Evolutionary conservation across 2,113 vertebrate genomes (phyloP).

Genomic region (Mirounga angustirostris): DNA sequence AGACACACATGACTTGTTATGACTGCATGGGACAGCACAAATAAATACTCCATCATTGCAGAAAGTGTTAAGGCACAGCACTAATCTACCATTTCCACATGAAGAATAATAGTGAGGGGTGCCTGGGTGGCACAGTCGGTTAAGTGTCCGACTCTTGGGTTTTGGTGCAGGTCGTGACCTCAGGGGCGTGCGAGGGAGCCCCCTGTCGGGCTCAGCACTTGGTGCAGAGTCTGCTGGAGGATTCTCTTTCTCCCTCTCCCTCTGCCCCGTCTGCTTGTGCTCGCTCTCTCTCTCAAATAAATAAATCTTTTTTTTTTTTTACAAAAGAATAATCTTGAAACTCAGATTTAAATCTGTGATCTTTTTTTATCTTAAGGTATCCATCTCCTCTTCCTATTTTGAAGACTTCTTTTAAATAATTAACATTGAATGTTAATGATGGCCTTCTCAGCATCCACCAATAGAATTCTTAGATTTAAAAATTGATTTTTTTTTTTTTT

Average conservation of each 20-base stretch:
- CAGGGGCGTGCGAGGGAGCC: background rate
- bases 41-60: background rate
- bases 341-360: background rate
- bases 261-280: background rate
- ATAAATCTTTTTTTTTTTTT: too few relatives aligned
- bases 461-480: slow-evolving; percentile 53
- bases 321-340: background rate
- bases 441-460: background rate
- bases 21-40: background rate
- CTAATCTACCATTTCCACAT: background rate
- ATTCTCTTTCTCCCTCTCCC: background rate
- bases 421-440: background rate
- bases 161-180: background rate
- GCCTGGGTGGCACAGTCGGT: background rate
- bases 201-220: background rate
- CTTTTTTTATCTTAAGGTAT: background rate
- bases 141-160: background rate
- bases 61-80: background rate
- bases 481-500: slow-evolving; percentile 32
- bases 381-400: slow-evolving; percentile 26
- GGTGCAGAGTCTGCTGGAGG: background rate
- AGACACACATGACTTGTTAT: background rate
- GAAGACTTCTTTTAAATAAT: slow-evolving; percentile 16
- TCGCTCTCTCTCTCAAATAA: background rate
- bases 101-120: background rate